These are phyloP conservation scores for Poeciliopsis turrubarensis DNA, from an alignment of 2,113 vertebrate species.

Conservation along the genomic window DNA sequence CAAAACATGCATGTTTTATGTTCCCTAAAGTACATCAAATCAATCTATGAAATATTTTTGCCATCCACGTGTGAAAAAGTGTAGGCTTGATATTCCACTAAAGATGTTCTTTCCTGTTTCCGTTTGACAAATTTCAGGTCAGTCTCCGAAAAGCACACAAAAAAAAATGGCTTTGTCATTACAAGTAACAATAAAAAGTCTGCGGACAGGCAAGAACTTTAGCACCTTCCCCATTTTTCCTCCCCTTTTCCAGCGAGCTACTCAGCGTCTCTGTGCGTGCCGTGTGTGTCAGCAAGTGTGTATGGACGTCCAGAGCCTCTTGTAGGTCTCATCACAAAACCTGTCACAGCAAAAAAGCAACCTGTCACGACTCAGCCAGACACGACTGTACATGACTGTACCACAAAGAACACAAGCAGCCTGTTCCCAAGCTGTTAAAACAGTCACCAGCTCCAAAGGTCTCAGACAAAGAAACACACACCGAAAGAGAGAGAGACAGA, in stretches of 20 bases:
- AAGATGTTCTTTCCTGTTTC: not conserved
- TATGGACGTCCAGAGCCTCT: constrained; percentile 51
- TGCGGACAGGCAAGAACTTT: constrained; percentile 62
- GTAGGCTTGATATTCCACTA: not conserved
- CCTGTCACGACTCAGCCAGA: constrained; percentile 69
- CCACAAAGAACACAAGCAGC: constrained; percentile 47
- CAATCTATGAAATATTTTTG: not conserved
- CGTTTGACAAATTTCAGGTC: not conserved
- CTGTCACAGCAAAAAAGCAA: constrained; percentile 78
- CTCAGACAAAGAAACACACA: constrained; percentile 26
- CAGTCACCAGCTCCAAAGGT: constrained; percentile 50
- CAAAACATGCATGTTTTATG: not conserved
- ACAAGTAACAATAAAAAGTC: constrained; percentile 54
- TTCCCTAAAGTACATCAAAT: no score
- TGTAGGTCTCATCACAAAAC: constrained; percentile 67
- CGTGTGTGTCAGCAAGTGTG: constrained; percentile 1
- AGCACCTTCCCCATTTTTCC: constrained; percentile 60
- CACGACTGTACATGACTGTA: constrained; percentile 59
- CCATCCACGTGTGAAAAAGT: not conserved
- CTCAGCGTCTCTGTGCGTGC: constrained; percentile 12
- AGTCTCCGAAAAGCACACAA: not conserved
- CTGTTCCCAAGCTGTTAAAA: constrained; percentile 65
- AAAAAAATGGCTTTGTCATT: not conserved
- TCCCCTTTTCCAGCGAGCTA: constrained; percentile 30
- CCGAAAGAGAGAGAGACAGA: constrained; percentile 1